Conservation (phyloP, 30 jellyfish, hydroid and myxozoan species). For the Cassiopea xamachana region DNA sequence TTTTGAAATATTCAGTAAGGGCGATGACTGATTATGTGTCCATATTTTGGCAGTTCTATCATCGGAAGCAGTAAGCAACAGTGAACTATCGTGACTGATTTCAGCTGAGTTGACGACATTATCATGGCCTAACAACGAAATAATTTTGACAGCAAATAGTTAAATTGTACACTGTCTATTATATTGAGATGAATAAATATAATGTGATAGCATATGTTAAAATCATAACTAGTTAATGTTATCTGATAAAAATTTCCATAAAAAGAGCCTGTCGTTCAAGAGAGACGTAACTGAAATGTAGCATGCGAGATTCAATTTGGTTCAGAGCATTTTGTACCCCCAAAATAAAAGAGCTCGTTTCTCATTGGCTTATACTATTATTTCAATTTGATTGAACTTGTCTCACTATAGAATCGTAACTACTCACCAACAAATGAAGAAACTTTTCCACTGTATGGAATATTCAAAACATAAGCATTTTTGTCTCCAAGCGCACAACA, state of each 20-base stretch:
- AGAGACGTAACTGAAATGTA: neutral
- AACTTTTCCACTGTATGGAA: slow-evolving; percentile 63
- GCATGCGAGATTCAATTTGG: neutral
- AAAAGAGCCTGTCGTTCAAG: neutral
- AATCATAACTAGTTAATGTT: neutral
- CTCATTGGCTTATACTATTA: neutral
- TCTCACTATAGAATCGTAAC: neutral
- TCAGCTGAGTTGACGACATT: slow-evolving; percentile 66
- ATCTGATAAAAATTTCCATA: neutral
- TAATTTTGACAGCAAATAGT: neutral
- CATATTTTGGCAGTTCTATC: slow-evolving; percentile 91
- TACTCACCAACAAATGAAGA: slow-evolving; percentile 75
- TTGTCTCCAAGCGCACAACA: slow-evolving; percentile 88
- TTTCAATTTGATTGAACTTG: neutral
- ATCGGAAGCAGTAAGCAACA: slow-evolving; percentile 77
- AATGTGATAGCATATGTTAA: neutral
- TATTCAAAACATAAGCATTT: slow-evolving; percentile 55
- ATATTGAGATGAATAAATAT: no score
- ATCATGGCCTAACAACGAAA: slow-evolving; percentile 79
- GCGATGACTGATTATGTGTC: slow-evolving; percentile 71
- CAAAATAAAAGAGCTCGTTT: neutral
- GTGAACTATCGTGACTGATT: slow-evolving; percentile 65
- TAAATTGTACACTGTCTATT: neutral
- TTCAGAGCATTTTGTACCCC: no score
- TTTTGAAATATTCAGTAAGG: slow-evolving; percentile 69